Evolutionary conservation across 2,797 vertebrate genomes (phyloP).

Genomic region (Thamnophis elegans): DNA sequence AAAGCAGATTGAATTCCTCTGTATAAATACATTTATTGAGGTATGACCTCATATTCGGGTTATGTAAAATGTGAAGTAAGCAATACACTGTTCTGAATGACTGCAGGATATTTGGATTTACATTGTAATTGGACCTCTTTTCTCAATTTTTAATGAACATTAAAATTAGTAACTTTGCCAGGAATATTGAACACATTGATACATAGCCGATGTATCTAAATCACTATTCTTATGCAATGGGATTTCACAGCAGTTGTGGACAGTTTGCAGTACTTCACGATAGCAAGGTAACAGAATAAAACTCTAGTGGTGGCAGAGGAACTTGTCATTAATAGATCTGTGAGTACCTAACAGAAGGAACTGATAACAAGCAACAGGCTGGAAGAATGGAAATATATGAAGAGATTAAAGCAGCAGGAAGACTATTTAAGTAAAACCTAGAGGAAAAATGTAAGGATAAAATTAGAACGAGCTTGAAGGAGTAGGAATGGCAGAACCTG

Average conservation of each 20-base stretch:
- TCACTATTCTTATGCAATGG: not conserved
- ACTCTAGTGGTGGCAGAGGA: not conserved
- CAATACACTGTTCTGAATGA: not conserved
- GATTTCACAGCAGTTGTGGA: not conserved
- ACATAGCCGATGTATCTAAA: not conserved
- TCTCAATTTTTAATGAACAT: not conserved
- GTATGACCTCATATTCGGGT: not conserved
- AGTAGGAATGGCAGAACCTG: not conserved
- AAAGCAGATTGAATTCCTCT: not conserved
- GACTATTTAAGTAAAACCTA: not conserved
- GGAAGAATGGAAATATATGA: not conserved
- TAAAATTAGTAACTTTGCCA: not conserved
- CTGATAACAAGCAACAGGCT: not conserved
- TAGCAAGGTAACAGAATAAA: not conserved
- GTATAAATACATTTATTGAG: not conserved
- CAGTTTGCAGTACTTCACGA: not conserved
- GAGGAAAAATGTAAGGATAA: not conserved
- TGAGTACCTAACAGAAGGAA: not conserved
- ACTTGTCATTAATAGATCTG: not conserved
- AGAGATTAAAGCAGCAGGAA: not conserved
- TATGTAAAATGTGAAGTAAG: not conserved
- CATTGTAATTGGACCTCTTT: not conserved
- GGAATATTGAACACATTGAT: not conserved
- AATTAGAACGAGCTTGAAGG: not conserved
- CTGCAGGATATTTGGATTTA: not conserved